Conservation (phyloP, 2,888 invertebrate genomes). For the Erynnis tages region DNA sequence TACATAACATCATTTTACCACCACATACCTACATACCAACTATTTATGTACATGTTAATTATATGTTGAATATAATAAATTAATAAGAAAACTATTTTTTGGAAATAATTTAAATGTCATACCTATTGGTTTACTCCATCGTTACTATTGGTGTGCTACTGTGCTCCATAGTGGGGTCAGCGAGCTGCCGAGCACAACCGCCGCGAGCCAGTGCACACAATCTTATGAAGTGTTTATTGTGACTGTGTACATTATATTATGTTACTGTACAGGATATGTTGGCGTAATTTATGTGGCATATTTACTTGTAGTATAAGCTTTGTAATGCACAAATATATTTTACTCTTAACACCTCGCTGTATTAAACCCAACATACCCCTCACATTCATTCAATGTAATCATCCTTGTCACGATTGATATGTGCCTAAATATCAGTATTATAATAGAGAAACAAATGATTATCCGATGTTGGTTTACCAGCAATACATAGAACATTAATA, state of each 20-base stretch:
- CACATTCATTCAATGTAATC: not conserved
- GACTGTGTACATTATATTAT: constrained; percentile 57
- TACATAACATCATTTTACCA: not conserved
- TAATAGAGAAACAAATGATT: constrained; percentile 2
- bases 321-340: constrained; percentile 57
- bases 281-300: constrained; percentile 61
- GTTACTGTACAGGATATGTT: constrained; percentile 55
- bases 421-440: constrained; percentile 16
- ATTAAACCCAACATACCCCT: constrained; percentile 4
- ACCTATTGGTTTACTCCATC: not conserved
- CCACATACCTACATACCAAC: not conserved
- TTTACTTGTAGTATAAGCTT: constrained; percentile 60
- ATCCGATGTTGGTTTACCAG: no score
- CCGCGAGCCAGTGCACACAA: constrained; percentile 23
- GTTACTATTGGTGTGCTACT: not conserved
- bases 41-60: not conserved
- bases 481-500: no score
- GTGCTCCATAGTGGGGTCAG: no score
- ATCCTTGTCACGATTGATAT: constrained; percentile 4
- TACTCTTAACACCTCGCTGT: constrained; percentile 24
- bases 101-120: constrained; percentile 21
- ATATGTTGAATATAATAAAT: constrained; percentile 1
- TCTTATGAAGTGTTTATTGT: constrained; percentile 43
- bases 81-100: constrained; percentile 17
- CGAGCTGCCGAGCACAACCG: constrained; percentile 19